Evolutionary conservation across 1,140 invertebrate species (phyloP).

Genomic region (Drosophila chauvacae): DNA sequence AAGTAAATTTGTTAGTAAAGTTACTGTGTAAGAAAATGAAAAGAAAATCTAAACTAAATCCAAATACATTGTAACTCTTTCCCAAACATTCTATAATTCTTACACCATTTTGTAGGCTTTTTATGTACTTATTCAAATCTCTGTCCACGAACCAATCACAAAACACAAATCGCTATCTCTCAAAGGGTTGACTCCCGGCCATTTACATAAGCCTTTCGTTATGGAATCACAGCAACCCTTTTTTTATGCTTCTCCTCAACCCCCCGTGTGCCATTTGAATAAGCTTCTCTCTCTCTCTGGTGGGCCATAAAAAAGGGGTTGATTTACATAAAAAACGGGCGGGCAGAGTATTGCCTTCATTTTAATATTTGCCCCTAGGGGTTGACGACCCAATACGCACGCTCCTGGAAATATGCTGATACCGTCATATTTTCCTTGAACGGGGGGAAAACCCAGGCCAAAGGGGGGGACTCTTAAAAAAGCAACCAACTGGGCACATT

Average conservation of each 20-base stretch:
- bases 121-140: slow-evolving; percentile 53
- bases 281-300: slow-evolving; percentile 53
- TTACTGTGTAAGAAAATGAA: not conserved
- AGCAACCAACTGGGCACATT: slow-evolving; percentile 56
- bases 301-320: slow-evolving; percentile 65
- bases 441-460: not conserved
- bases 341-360: slow-evolving; percentile 52
- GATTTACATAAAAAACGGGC: slow-evolving; percentile 74
- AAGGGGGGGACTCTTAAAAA: slow-evolving; percentile 56
- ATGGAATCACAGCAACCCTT: slow-evolving; percentile 77
- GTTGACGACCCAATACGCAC: slow-evolving; percentile 54
- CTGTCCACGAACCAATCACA: slow-evolving; percentile 50
- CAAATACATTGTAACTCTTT: not conserved
- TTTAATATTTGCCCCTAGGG: slow-evolving; percentile 73
- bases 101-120: slow-evolving; percentile 60
- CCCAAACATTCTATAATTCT: not conserved
- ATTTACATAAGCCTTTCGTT: slow-evolving; percentile 73
- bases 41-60: too few relatives aligned
- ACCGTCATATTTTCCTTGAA: slow-evolving; percentile 32
- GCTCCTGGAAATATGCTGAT: slow-evolving; percentile 62
- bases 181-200: slow-evolving; percentile 60
- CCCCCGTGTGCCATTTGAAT: slow-evolving; percentile 62
- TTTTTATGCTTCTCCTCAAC: slow-evolving; percentile 51
- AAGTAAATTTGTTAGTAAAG: too few relatives aligned
- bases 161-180: slow-evolving; percentile 14